phyloP scores from a whole-genome alignment of 53 echinoderm and acorn worm species.

The Pentamera pediparva region DNA sequence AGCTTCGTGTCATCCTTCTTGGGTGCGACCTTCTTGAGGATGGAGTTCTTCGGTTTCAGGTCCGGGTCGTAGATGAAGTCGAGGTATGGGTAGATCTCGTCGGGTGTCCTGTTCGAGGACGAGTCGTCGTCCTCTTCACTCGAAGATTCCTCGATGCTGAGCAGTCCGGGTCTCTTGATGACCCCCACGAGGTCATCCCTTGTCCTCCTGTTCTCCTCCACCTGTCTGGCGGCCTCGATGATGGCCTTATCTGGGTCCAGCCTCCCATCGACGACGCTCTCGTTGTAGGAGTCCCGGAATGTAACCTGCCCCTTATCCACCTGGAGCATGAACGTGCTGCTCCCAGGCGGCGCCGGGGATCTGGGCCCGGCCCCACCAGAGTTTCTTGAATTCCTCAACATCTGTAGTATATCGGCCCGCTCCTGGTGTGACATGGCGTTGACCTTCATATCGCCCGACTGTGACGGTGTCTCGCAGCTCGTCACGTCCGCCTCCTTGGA shows the following conservation, averaged over 20 bases:
- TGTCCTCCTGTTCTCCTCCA: conserved; percentile 49
- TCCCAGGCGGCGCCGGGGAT: conserved; percentile 37
- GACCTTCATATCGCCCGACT: conserved; percentile 21
- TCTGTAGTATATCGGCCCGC: conserved; percentile 81
- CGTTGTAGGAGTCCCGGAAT: conserved; percentile 78
- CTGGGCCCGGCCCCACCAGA: conserved; percentile 36
- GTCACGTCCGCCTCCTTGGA: background rate
- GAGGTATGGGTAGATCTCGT: conserved; percentile 25
- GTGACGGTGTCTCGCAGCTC: background rate
- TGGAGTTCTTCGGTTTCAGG: conserved; percentile 65
- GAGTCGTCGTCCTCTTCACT: background rate
- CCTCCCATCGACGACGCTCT: conserved; percentile 50
- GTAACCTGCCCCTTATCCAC: conserved; percentile 47
- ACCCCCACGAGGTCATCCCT: conserved; percentile 1
- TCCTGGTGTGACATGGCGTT: conserved; percentile 83
- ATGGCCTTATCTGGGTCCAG: conserved; percentile 91
- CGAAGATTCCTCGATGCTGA: background rate
- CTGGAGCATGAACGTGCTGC: conserved; percentile 23
- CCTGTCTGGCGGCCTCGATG: conserved; percentile 71
- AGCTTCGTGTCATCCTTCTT: conserved; percentile 32
- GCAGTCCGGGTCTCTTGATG: background rate
- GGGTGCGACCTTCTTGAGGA: conserved; percentile 51
- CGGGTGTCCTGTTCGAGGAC: conserved; percentile 38
- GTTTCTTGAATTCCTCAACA: conserved; percentile 66
- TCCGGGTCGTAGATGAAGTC: conserved; percentile 79